Evolutionary conservation across 1,140 invertebrate genomes (phyloP).

Genomic region (Bombus difficillimus): DNA sequence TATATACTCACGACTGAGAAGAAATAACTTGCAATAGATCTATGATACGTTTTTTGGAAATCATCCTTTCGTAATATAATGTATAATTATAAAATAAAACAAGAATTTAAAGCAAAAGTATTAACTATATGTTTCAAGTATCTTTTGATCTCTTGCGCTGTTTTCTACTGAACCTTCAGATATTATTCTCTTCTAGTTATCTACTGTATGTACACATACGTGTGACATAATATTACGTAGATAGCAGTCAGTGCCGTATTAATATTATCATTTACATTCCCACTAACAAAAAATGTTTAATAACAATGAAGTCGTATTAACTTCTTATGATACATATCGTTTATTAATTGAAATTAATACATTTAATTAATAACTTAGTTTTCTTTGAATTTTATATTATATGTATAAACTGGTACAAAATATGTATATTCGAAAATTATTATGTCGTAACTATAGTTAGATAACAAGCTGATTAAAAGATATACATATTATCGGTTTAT

Average conservation of each 20-base stretch:
- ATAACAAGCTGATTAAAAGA: neutral
- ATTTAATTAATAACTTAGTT: neutral
- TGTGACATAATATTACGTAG: constrained; percentile 3
- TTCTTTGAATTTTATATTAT: neutral
- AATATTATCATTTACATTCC: neutral
- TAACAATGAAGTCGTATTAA: neutral
- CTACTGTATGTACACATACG: neutral
- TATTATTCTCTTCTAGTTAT: neutral
- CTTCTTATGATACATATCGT: too few relatives aligned
- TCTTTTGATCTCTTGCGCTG: neutral
- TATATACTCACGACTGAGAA: constrained; percentile 80
- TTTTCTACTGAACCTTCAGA: neutral
- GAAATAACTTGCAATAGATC: constrained; percentile 80
- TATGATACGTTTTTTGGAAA: constrained; percentile 77
- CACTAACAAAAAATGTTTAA: neutral
- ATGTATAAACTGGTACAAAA: neutral
- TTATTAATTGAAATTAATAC: neutral
- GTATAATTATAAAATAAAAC: neutral
- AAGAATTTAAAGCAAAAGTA: neutral
- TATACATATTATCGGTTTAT: neutral
- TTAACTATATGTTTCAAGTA: neutral
- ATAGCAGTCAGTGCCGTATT: constrained; percentile 47
- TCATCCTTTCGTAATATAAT: constrained; percentile 71
- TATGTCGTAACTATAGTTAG: neutral
- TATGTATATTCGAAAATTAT: too few relatives aligned